Base-by-base conservation (phyloP, 2,888 invertebrate species). In the Eubasilissa splendida region DNA sequence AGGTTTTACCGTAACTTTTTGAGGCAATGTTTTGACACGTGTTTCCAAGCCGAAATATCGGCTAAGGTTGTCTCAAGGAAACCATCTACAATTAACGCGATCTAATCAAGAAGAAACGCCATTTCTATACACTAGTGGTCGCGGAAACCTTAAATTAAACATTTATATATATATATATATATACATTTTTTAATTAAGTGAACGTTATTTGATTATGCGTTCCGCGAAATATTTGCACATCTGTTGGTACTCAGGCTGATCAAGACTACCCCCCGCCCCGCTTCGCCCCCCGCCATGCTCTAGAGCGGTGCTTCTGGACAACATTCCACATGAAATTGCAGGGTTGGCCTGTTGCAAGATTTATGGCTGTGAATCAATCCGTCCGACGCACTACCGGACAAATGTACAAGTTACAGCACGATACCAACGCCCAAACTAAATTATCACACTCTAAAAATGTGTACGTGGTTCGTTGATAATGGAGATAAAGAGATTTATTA, bases 341-440 rank as follows among this genome's bases (percentile, higher is more conserved):
- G 82, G 80, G 73, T 80, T 80, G 79, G 77, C 77, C 76, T 22
- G 63, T 42, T 7, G 42, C 2, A 77, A 82, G 82, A 82, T 82
- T 82, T 82, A 82, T 82, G 77, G 77, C 66, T 71, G 73, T 80
- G 80, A 82, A 82, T 82, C 82, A 82, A 82, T 82, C 82, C 77
- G 77, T 74, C 77, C 73, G 54, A 42, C 42, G 42, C 42, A 42
- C 42, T 42, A 42, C 42, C 42, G 42, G 42, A 42, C 42, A 42
- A 42, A 53, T 9, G 70, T 14, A 58, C 76, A 31, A 52, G 31
- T 33, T 54, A 66, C 76, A 65, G 12, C 31, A 12, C 66, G 66
- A 76, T 76, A 33, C 65, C 65, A 9, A 22, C 70, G 53, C 52
- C 53, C 52, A 14, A n/a, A 53, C 70, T 58, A 4, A 58, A 58